Percentiles rank a stretch among this genome's conserved stretches.
Evolutionary conservation across 2,888 invertebrate genomes (phyloP).

Genomic region (Cancer borealis): DNA sequence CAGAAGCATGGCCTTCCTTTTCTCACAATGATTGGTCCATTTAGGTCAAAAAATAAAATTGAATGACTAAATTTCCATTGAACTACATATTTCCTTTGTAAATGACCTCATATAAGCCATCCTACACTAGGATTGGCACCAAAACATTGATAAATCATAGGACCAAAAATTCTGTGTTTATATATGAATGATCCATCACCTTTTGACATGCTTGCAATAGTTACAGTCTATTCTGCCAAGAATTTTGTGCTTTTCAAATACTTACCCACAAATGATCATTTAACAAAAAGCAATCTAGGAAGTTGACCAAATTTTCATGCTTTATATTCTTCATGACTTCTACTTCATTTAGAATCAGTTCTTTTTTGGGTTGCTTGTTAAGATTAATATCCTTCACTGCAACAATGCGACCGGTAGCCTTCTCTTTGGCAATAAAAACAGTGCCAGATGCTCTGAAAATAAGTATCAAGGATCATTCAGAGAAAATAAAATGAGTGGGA

Average conservation of each 20-base stretch:
- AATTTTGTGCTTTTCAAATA: background rate
- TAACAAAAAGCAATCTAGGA: slow-evolving; percentile 94
- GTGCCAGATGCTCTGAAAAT: slow-evolving; percentile 88
- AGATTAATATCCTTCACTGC: slow-evolving; percentile 98
- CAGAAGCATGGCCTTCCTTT: too few relatives aligned
- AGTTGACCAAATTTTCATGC: slow-evolving; percentile 97
- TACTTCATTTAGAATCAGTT: slow-evolving; percentile 96
- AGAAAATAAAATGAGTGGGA: background rate
- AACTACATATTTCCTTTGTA: too few relatives aligned
- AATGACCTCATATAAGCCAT: too few relatives aligned
- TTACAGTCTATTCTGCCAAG: background rate
- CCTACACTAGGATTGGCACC: too few relatives aligned
- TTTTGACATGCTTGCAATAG: too few relatives aligned
- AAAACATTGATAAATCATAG: too few relatives aligned
- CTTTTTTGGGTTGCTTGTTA: slow-evolving; percentile 96
- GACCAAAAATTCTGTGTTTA: too few relatives aligned
- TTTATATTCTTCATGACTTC: slow-evolving; percentile 93
- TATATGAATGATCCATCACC: too few relatives aligned
- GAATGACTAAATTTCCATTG: too few relatives aligned
- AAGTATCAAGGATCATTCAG: background rate
- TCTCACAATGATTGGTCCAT: too few relatives aligned
- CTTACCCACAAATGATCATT: slow-evolving; percentile 93
- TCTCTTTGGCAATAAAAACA: slow-evolving; percentile 93
- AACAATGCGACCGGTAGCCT: slow-evolving; percentile 86
- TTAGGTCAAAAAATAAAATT: too few relatives aligned